Base-by-base conservation (phyloP, 2,113 vertebrate genomes). In the Raja brachyura region DNA sequence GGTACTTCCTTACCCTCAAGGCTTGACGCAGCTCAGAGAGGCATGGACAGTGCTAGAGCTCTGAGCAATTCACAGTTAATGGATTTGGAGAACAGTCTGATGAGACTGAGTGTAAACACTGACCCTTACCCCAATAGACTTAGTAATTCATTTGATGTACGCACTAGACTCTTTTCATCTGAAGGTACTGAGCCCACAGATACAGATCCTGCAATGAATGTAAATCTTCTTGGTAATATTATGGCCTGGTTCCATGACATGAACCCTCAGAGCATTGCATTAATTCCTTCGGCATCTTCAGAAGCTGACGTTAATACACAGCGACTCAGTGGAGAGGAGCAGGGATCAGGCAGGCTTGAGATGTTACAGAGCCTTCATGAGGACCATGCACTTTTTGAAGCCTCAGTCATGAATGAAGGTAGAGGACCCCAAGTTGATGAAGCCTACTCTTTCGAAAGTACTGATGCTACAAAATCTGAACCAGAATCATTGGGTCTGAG, bases 221-320 rank as follows among this genome's bases (percentile, higher is more conserved):
- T 98, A 94, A 98, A 99, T 95, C 97, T 99, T 54, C 97, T 99
- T 93, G 98, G 98, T 94, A 99, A 99, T 95, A 99, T 99, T 94
- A 98, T 99, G 98, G 99, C 99, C 93, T 99, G 98, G 98, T 99
- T 99, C 96, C 98, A 99, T 93, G 99, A 99, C 95, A 99, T 99
- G 97, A 99, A 99, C 95, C 98, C 98, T 93, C 99, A 99, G 95
- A 98, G 97, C 93, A 97, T 99, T 94, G 97, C 97, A 94, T 96
- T 98, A 94, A 97, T 98, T 81, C 97, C 98, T 86, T 96, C 98
- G n/a, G 96, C 96, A 86, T 95, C 97, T 93, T 95, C 96, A 0
- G 97, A 97, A 95, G 94, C 95, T 0, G 96, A 96, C 94, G 94
- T 95, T 13, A 96, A 96, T 78, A 93, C 95, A 90, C 95, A 95